These are phyloP conservation scores for Oscheius sp. DNA, from an alignment of 2,888 invertebrate species.

Conservation along the genomic window DNA sequence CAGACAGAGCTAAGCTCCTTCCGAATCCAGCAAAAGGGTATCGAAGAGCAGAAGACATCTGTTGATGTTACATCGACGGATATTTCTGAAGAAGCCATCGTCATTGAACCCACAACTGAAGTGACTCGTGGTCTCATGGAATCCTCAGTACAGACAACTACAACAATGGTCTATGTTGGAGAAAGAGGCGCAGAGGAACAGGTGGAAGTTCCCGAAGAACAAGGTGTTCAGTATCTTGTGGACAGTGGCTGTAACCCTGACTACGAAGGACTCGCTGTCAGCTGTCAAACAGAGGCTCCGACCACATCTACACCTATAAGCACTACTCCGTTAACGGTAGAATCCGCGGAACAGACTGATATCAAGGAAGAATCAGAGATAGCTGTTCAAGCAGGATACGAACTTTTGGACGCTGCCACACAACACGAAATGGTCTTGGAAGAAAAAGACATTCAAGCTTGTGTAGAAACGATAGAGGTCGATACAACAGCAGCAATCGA, in stretches of 20 bases:
- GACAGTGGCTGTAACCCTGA: conserved; percentile 22
- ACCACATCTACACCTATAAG: neutral
- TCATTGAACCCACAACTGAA: conserved; percentile 2
- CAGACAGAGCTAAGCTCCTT: conserved; percentile 33
- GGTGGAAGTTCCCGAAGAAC: neutral
- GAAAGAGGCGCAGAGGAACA: neutral
- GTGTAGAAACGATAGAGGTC: neutral
- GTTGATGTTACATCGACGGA: no score
- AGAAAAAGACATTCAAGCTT: conserved; percentile 22
- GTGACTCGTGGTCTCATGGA: neutral
- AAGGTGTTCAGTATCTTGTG: conserved; percentile 8
- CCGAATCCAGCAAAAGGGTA: conserved; percentile 11
- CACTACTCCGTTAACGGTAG: neutral
- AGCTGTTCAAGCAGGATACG: neutral
- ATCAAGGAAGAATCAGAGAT: neutral
- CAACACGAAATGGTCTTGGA: neutral
- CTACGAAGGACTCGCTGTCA: neutral
- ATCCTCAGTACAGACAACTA: conserved; percentile 9
- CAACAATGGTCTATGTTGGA: conserved; percentile 20
- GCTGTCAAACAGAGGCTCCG: conserved; percentile 18
- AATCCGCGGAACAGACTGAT: neutral
- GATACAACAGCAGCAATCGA: conserved; percentile 1
- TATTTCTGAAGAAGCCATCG: neutral
- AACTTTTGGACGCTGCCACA: neutral
- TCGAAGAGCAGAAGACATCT: conserved; percentile 1